Evolutionary conservation across 1,140 invertebrate species (phyloP), one percentile per base, ranked within the genome.

Genomic region (Drosophila parabipectinata): DNA sequence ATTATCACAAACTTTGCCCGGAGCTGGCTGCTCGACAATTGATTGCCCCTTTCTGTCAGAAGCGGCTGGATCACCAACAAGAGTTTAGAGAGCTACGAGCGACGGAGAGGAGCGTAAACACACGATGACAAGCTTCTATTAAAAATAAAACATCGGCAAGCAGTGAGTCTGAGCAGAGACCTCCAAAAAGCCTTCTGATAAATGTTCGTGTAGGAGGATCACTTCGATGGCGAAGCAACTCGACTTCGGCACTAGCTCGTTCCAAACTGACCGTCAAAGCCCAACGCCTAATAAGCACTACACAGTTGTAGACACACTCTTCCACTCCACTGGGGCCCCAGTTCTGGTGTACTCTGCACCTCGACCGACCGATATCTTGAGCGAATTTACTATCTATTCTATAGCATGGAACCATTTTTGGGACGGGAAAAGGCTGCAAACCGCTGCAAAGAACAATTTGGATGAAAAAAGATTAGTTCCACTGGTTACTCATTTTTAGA

Each of bases 381-480:
- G 50, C 48, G 30, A 48, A 73, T 48, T 67, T 79, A 82, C 79
- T 87, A 87, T 87, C 82, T 85, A 81, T 85, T 87, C 63, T 83
- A 64, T 67, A 60, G 63, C 62, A 77, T 56, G 57, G 74, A 77
- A 76, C 60, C 80, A 87, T 73, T 62, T 62, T 51, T 52, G 28
- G 61, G 26, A 51, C 41, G 32, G 24, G 45, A 30, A 55, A 14
- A 44, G 12, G 28, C 67, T 32, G 28, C 53, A 5, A 26, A 37
- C 18, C 67, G 63, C 69, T 57, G 51, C 30, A 52, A 44, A 44
- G 53, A 64, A 45, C 24, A 47, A 24, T 47, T 9, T 4, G 41
- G 14, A 47, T 9, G 34, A 37, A 37, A 48, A 51, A 14, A 7
- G 41, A 2, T 41, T 50, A 63, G 37, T 12, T 37, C 10, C 3